A percentile compares a stretch with the other conserved stretches of the same genome.
phyloP scores from a whole-genome alignment of 64 coral and sea anemone genomes.

The Porites australiensis region DNA sequence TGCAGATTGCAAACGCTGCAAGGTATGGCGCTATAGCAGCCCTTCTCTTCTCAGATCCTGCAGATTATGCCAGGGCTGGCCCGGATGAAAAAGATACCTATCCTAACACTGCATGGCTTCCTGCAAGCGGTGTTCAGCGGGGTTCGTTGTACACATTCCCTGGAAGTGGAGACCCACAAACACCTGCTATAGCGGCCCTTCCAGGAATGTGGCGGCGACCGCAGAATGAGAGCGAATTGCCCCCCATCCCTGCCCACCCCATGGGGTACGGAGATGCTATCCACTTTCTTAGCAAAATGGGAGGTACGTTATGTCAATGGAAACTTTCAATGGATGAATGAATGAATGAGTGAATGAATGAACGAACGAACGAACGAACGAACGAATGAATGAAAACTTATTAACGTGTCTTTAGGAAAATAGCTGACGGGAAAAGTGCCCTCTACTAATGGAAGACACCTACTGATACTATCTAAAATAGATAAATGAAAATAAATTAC shows the following conservation, averaged over 20 bases:
- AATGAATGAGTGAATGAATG: too few relatives aligned
- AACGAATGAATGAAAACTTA: too few relatives aligned
- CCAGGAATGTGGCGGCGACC: slow-evolving; percentile 73
- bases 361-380: too few relatives aligned
- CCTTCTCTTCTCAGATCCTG: slow-evolving; percentile 83
- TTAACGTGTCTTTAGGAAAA: too few relatives aligned
- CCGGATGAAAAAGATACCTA: slow-evolving; percentile 48
- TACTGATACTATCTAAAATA: too few relatives aligned
- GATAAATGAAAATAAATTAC: too few relatives aligned
- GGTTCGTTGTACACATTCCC: slow-evolving; percentile 70
- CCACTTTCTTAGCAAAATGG: slow-evolving; percentile 56
- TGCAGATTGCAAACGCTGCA: slow-evolving; percentile 80
- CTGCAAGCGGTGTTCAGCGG: slow-evolving; percentile 57
- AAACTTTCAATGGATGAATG: too few relatives aligned
- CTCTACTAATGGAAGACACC: too few relatives aligned
- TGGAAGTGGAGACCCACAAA: slow-evolving; percentile 78
- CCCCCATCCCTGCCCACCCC: slow-evolving; percentile 83
- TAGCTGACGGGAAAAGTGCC: too few relatives aligned
- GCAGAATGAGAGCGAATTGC: slow-evolving; percentile 55
- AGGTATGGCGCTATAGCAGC: slow-evolving; percentile 69
- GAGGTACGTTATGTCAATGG: slow-evolving; percentile 42
- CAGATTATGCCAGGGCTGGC: slow-evolving; percentile 75
- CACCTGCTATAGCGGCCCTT: slow-evolving; percentile 72
- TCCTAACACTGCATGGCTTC: slow-evolving; percentile 83
- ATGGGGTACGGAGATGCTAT: slow-evolving; percentile 87